Percentiles rank a stretch among this genome's conserved stretches.
phyloP scores from a whole-genome alignment of 2,888 invertebrate genomes.

The Cosmopolites sordidus region DNA sequence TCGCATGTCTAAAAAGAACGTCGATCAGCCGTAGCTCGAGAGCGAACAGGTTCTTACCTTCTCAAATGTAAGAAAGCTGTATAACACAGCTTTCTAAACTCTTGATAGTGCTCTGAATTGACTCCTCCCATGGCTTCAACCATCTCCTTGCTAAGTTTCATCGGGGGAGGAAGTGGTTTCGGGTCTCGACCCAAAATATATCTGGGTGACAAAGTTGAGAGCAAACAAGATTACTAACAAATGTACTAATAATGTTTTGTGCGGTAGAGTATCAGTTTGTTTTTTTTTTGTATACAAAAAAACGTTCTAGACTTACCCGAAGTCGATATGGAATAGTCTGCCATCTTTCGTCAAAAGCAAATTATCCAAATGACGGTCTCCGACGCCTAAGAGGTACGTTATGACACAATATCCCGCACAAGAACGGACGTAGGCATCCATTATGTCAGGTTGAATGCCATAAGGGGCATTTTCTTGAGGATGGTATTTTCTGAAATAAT shows the following conservation, averaged over 20 bases:
- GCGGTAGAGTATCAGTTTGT: no score
- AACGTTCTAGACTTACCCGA: constrained; percentile 77
- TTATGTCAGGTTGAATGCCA: constrained; percentile 88
- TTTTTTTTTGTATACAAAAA: background rate
- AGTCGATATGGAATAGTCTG: constrained; percentile 94
- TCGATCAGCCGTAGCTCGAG: no score
- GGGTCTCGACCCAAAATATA: constrained; percentile 91
- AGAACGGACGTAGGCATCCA: constrained; percentile 95
- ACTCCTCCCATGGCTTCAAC: constrained; percentile 96
- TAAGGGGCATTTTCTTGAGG: constrained; percentile 84
- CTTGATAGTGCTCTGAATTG: constrained; percentile 86
- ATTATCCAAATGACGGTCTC: constrained; percentile 97
- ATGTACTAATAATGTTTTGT: no score
- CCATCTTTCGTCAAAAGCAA: constrained; percentile 86
- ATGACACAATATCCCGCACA: constrained; percentile 98
- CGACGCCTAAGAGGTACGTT: constrained; percentile 94
- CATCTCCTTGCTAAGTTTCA: constrained; percentile 99
- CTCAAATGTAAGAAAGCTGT: constrained; percentile 93
- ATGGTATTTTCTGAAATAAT: constrained; percentile 86
- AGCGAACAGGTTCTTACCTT: constrained; percentile 54
- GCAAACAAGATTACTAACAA: no score
- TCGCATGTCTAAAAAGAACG: constrained; percentile 81
- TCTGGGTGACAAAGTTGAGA: no score
- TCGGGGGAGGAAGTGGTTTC: constrained; percentile 97
- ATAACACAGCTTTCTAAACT: constrained; percentile 91